These are phyloP conservation scores for Taeniopygia guttata DNA, from an alignment of 2,797 vertebrate species.

Conservation along the genomic window DNA sequence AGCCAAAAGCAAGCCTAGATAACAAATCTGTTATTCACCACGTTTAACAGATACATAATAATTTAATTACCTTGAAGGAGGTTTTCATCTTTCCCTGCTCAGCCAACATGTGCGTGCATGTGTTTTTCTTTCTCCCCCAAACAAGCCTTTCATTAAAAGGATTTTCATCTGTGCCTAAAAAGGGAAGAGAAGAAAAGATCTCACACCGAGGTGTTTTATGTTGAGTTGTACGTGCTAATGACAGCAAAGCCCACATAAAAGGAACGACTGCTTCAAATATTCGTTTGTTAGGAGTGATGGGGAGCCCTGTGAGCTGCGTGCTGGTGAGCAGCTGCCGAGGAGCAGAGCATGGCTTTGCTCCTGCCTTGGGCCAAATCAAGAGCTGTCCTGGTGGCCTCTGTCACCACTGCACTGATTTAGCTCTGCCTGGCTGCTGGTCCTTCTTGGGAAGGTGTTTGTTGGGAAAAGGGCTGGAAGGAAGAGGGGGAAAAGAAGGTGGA, in stretches of 20 bases:
- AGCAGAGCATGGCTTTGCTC: neutral
- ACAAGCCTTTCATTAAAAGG: slow-evolving; percentile 58
- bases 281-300: neutral
- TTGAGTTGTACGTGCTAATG: slow-evolving; percentile 36
- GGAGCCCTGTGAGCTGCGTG: neutral
- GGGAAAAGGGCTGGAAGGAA: neutral
- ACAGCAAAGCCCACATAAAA: slow-evolving; percentile 56
- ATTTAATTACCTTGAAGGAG: slow-evolving; percentile 71
- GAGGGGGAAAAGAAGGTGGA: neutral
- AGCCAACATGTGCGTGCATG: neutral
- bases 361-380: rapidly evolving
- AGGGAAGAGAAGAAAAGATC: slow-evolving; percentile 4
- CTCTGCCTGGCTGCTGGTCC: neutral
- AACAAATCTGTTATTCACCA: slow-evolving; percentile 47
- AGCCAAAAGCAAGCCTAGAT: slow-evolving; percentile 41
- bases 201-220: slow-evolving; percentile 14
- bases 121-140: slow-evolving; percentile 37
- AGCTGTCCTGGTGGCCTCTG: neutral
- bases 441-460: neutral
- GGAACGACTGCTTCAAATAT: slow-evolving; percentile 52
- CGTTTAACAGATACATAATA: slow-evolving; percentile 61
- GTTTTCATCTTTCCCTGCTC: slow-evolving; percentile 59
- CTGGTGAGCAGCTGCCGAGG: neutral
- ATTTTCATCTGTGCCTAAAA: slow-evolving; percentile 52
- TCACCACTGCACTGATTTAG: neutral